These are phyloP conservation scores for Achlya flavicornis DNA, from an alignment of 2,888 invertebrate species.

Conservation along the genomic window DNA sequence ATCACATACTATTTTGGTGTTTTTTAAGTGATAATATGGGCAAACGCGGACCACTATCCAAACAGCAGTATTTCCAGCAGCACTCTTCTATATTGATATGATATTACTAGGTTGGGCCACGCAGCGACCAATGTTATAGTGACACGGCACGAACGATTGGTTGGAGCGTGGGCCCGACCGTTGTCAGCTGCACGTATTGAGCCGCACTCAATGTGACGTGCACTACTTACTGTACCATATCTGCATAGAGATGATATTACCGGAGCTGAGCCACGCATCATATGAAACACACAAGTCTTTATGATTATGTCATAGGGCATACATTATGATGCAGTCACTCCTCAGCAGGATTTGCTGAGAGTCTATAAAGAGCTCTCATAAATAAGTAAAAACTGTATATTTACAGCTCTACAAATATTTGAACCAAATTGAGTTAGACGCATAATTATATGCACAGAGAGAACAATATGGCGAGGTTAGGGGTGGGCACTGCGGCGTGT, in stretches of 20 bases:
- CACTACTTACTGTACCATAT: background rate
- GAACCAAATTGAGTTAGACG: background rate
- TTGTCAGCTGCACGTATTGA: background rate
- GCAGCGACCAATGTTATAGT: background rate
- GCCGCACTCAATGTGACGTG: background rate
- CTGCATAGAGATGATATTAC: background rate
- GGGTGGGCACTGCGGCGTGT: background rate
- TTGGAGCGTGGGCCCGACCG: background rate
- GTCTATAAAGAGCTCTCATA: too few relatives aligned
- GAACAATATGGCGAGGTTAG: background rate
- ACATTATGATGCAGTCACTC: too few relatives aligned
- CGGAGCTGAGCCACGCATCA: too few relatives aligned
- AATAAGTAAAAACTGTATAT: background rate
- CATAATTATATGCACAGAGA: background rate
- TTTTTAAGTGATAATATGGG: too few relatives aligned
- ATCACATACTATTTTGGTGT: too few relatives aligned
- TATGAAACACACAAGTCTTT: too few relatives aligned
- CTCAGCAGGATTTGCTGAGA: too few relatives aligned
- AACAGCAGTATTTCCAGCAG: background rate
- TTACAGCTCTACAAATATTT: background rate
- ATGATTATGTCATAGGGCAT: too few relatives aligned
- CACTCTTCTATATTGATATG: background rate
- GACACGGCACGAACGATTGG: background rate
- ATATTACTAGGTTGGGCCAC: background rate
- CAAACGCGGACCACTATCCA: background rate